phyloP scores from a whole-genome alignment of 2,888 invertebrate genomes.

The Neoascia interrupta region DNA sequence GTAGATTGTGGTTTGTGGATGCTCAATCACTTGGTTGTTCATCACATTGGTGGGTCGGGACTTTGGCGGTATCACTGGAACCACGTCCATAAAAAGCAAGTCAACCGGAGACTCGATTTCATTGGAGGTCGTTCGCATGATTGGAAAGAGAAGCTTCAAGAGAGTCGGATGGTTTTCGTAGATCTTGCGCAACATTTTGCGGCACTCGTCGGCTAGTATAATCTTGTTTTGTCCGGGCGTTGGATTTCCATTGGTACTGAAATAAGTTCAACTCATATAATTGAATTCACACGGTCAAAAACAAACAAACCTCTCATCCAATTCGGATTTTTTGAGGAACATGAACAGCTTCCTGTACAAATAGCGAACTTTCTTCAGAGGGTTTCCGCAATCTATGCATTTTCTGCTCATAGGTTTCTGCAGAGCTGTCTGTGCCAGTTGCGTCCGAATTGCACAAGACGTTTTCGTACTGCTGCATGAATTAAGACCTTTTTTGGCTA shows the following conservation, averaged over 20 bases:
- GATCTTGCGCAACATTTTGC: slow-evolving; percentile 85
- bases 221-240: slow-evolving; percentile 76
- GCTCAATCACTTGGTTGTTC: slow-evolving; percentile 84
- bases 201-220: slow-evolving; percentile 84
- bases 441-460: slow-evolving; percentile 75
- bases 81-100: slow-evolving; percentile 90
- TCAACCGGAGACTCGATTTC: slow-evolving; percentile 85
- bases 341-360: slow-evolving; percentile 76
- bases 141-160: slow-evolving; percentile 86
- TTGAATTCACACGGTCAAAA: too few relatives aligned
- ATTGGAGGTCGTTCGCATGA: slow-evolving; percentile 80
- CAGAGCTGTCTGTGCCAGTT: slow-evolving; percentile 75
- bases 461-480: slow-evolving; percentile 74
- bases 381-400: slow-evolving; percentile 76
- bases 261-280: too few relatives aligned
- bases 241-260: slow-evolving; percentile 39
- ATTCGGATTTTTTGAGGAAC: slow-evolving; percentile 74
- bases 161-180: slow-evolving; percentile 87
- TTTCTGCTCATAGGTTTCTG: slow-evolving; percentile 73
- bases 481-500: slow-evolving; percentile 70
- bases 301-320: slow-evolving; percentile 72
- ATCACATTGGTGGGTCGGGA: slow-evolving; percentile 85
- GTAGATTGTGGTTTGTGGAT: slow-evolving; percentile 87
- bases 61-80: slow-evolving; percentile 93
- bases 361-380: slow-evolving; percentile 74